phyloP scores from a whole-genome alignment of 2,888 invertebrate species.

The Parelbella ahira region DNA sequence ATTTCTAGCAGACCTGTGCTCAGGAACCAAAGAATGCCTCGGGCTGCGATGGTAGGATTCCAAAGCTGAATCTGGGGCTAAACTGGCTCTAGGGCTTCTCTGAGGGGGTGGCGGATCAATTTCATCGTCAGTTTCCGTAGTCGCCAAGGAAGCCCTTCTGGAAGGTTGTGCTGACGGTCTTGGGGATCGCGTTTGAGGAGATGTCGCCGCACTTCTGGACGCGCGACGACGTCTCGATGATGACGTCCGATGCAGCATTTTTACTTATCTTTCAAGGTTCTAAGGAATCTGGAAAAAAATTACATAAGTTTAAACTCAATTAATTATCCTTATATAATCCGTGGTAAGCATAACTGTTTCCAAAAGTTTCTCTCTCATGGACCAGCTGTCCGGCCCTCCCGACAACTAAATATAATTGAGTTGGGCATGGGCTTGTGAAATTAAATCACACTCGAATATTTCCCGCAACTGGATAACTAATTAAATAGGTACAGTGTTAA shows the following conservation, averaged over 20 bases:
- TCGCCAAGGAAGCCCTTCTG: conserved; percentile 81
- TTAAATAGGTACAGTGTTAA: too few species aligned
- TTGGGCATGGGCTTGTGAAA: too few species aligned
- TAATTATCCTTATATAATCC: too few species aligned
- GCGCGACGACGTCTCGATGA: conserved; percentile 84
- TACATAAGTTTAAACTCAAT: too few species aligned
- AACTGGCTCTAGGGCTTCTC: conserved; percentile 79
- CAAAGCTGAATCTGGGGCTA: conserved; percentile 77
- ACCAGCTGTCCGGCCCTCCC: too few species aligned
- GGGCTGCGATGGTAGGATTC: conserved; percentile 79
- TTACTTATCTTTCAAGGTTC: not conserved
- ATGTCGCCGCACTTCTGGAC: conserved; percentile 83
- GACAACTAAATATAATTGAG: too few species aligned
- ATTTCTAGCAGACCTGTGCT: conserved; percentile 80
- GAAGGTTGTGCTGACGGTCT: conserved; percentile 69
- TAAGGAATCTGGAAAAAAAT: too few species aligned
- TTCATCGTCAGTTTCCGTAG: conserved; percentile 82
- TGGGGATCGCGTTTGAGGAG: conserved; percentile 80
- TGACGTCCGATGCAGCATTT: conserved; percentile 83
- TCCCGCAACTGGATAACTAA: too few species aligned
- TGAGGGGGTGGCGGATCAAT: conserved; percentile 62
- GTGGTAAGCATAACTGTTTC: too few species aligned
- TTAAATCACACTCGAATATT: too few species aligned
- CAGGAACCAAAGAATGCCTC: conserved; percentile 79
- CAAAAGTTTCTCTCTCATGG: too few species aligned